phyloP scores from a whole-genome alignment of 1,140 invertebrate genomes.

The Formica selysi region DNA sequence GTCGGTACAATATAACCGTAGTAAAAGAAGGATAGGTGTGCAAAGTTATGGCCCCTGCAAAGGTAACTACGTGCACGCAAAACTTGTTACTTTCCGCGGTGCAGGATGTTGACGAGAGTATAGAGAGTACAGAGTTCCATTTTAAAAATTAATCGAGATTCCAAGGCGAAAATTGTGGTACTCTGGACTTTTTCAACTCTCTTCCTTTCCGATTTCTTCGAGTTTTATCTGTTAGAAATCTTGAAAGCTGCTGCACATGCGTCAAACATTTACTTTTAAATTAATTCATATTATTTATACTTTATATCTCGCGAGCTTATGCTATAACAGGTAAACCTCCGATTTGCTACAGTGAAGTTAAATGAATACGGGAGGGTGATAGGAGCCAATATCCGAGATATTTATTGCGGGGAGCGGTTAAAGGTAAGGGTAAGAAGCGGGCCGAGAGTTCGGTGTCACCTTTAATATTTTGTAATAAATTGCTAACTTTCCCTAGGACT shows the following conservation, averaged over 20 bases:
- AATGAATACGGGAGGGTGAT: neutral
- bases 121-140: neutral
- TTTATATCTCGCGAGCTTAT: neutral
- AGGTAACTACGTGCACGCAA: conserved; percentile 16
- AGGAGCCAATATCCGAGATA: conserved; percentile 41
- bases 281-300: neutral
- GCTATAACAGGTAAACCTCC: neutral
- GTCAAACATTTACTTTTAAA: too few relatives aligned
- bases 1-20: neutral
- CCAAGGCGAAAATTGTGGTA: neutral
- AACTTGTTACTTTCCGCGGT: conserved; percentile 3
- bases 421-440: conserved; percentile 23
- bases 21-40: neutral
- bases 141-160: neutral
- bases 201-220: neutral
- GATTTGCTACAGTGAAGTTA: neutral
- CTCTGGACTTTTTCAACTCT: neutral
- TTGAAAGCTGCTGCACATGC: neutral
- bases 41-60: neutral
- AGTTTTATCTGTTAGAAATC: neutral
- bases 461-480: conserved; percentile 78
- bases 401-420: conserved; percentile 31
- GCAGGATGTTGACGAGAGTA: neutral
- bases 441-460: conserved; percentile 35
- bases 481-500: conserved; percentile 68